Evolutionary conservation across 2,113 vertebrate genomes (phyloP).

Genomic region (Bubalus kerabau): DNA sequence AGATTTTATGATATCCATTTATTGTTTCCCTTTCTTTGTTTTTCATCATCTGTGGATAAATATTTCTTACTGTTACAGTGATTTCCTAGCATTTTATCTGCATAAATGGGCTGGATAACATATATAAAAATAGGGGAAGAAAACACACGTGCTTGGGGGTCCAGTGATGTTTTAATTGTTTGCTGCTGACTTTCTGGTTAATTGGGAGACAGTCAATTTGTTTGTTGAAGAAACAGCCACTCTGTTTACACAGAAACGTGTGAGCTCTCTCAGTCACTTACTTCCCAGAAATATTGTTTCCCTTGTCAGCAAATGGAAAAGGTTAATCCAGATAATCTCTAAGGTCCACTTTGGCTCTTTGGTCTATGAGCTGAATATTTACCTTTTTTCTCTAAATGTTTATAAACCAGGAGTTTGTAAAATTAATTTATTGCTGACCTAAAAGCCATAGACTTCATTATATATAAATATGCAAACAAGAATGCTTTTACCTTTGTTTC

Average conservation of each 20-base stretch:
- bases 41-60: neutral
- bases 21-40: neutral
- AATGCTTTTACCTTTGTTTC: neutral
- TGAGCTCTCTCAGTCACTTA: neutral
- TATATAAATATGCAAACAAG: neutral
- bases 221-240: neutral
- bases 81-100: neutral
- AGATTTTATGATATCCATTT: neutral
- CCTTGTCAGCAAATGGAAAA: neutral
- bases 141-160: neutral
- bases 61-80: neutral
- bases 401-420: neutral
- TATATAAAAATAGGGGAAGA: neutral
- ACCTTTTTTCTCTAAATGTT: neutral
- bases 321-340: neutral
- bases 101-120: neutral
- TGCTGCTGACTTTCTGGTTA: neutral
- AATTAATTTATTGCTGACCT: slow-evolving; percentile 7
- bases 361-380: neutral
- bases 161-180: neutral
- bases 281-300: neutral
- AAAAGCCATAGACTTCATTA: neutral
- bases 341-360: neutral
- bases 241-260: rapidly evolving
- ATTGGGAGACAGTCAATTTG: neutral